Conservation (phyloP, 2,888 invertebrate genomes). For the Tipula helvola region DNA sequence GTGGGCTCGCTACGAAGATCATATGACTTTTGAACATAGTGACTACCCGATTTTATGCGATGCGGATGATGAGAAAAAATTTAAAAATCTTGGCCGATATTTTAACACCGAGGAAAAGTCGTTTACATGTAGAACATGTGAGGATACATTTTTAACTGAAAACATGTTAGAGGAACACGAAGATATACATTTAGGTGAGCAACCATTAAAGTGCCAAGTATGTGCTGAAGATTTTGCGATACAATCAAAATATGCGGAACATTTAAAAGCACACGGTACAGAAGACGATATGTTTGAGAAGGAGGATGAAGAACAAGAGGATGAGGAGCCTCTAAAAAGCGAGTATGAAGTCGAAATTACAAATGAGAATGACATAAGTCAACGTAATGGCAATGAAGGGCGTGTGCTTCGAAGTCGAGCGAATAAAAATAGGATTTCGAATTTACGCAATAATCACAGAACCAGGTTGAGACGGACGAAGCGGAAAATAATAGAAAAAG, state of each 20-base stretch:
- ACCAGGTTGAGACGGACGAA: not conserved
- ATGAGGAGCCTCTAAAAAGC: not conserved
- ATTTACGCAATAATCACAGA: not conserved
- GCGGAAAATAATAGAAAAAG: not conserved
- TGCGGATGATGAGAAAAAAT: not conserved
- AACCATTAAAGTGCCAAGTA: not conserved
- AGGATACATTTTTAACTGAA: not conserved
- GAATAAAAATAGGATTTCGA: not conserved
- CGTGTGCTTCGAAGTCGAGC: not conserved
- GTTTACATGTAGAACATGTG: conserved; percentile 6
- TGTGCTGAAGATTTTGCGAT: not conserved
- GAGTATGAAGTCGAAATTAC: not conserved
- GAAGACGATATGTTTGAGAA: not conserved
- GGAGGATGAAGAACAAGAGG: not conserved
- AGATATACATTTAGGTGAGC: not conserved
- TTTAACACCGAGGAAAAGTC: not conserved
- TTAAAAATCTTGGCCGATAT: not conserved
- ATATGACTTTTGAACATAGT: not conserved
- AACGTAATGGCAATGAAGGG: not conserved
- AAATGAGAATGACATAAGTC: not conserved
- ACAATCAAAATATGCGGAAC: not conserved
- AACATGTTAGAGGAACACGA: not conserved
- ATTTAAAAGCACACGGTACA: not conserved
- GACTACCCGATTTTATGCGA: not conserved
- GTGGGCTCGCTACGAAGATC: not conserved